Evolutionary conservation across 2,113 vertebrate species (phyloP), one percentile per base, ranked within the genome.

Genomic region (Ochotona curzoniae): DNA sequence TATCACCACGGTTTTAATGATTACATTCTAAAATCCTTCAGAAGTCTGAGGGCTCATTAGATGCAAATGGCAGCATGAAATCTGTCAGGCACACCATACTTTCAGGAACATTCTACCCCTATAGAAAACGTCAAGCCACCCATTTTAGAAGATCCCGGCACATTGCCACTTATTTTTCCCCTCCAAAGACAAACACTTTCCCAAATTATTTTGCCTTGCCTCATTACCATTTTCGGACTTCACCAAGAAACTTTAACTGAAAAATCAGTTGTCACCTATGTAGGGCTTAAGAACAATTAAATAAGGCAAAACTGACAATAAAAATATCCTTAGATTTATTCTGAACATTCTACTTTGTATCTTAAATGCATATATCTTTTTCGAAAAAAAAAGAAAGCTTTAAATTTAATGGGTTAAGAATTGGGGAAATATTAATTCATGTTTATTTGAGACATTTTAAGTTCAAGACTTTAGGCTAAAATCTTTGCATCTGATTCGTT

Each of bases 1-100:
- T 83, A 64, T 25, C 47, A 38, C 9, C 32, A 90, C 44, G 30
- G 71, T 96, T 95, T 96, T 66, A 89, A 92, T 95, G 84, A 89
- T 71, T 61, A 75, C 1, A 69, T 4, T 11, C 23, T 89, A 51
- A 90, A 18, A 63, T 44, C 1, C 20, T 38, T 75, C 61, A 25
- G 83, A 96, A 90, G 3, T 0, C 79, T 88, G 66, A 28, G n/a
- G 26, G 25, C 8, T 28, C 64, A 80, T 66, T 63, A 90, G 71
- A 61, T 81, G n/a, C 71, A 74, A 83, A 49, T 30, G 17, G 63
- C n/a, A 95, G 47, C 5, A 30, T 84, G 51, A 0, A 5, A 28
- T 89, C 87, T 64, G 30, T 38, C 17, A 70, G 47, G 23, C 89
- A 87, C n/a, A 5, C 35, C 51, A 38, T 35, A 51, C 1, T 28